phyloP scores from a whole-genome alignment of 2,113 vertebrate species.

The Suricata suricatta region DNA sequence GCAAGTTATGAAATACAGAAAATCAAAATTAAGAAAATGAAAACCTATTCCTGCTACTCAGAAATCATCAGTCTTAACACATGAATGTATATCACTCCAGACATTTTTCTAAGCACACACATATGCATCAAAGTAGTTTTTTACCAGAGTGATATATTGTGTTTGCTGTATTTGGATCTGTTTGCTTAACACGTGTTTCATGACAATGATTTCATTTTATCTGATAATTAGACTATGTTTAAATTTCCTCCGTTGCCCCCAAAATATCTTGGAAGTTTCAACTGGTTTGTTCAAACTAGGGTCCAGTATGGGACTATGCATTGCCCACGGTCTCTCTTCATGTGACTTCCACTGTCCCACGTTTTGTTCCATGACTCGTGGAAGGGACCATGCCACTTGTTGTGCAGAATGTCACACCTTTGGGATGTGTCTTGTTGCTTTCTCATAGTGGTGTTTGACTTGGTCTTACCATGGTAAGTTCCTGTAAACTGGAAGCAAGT shows the following conservation, averaged over 20 bases:
- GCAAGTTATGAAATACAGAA: background rate
- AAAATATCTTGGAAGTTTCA: background rate
- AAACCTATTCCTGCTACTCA: background rate
- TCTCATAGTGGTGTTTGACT: background rate
- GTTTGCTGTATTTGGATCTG: background rate
- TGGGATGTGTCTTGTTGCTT: background rate
- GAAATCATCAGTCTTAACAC: background rate
- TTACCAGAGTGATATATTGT: background rate
- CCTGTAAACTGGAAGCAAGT: background rate
- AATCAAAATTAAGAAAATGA: background rate
- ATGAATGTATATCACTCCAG: background rate
- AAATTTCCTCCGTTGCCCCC: background rate
- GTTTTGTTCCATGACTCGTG: background rate
- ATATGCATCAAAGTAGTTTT: background rate
- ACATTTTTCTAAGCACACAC: background rate
- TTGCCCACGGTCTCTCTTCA: background rate
- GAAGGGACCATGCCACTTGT: background rate
- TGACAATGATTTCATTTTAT: background rate
- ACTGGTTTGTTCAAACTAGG: background rate
- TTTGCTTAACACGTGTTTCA: background rate
- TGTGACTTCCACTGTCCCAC: background rate
- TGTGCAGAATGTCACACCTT: background rate
- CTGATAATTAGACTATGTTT: background rate
- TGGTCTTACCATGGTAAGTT: background rate
- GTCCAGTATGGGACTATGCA: background rate